Conservation (phyloP, 2,797 vertebrate genomes). For the Nyctalus aviator region DNA sequence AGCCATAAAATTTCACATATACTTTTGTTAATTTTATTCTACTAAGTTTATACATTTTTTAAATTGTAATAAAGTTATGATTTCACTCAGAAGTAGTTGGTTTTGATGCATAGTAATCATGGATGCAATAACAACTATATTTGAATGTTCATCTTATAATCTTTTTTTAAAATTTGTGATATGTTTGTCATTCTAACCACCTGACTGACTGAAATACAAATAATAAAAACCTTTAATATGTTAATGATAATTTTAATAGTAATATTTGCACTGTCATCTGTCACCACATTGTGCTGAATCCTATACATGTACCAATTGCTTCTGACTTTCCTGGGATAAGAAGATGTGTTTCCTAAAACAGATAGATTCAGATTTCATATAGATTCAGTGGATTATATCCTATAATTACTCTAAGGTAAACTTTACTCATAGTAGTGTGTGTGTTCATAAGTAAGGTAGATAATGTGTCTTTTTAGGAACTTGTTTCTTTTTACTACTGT, state of each 20-base stretch:
- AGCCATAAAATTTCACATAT: conserved; percentile 49
- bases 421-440: not conserved
- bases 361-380: not conserved
- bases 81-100: conserved; percentile 24
- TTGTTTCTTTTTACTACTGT: not conserved
- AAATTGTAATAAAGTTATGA: conserved; percentile 57
- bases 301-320: not conserved
- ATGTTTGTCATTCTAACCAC: not conserved
- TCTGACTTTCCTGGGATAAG: not conserved
- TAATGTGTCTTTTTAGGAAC: not conserved
- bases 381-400: not conserved
- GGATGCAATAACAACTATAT: not conserved
- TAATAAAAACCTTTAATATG: not conserved
- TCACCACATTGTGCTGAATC: not conserved
- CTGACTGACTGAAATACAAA: conserved; percentile 40
- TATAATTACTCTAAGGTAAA: not conserved
- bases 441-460: not conserved
- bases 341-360: not conserved
- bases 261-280: conserved; percentile 23
- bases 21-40: conserved; percentile 70
- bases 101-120: conserved; percentile 41
- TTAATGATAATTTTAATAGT: conserved; percentile 8
- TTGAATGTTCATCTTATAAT: conserved; percentile 52
- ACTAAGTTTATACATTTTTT: conserved; percentile 66
- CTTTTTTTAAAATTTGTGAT: conserved; percentile 2